Percentiles rank a stretch among this genome's conserved stretches.
Conservation (phyloP, 2,888 invertebrate genomes). For the Odontomyia ornata region DNA sequence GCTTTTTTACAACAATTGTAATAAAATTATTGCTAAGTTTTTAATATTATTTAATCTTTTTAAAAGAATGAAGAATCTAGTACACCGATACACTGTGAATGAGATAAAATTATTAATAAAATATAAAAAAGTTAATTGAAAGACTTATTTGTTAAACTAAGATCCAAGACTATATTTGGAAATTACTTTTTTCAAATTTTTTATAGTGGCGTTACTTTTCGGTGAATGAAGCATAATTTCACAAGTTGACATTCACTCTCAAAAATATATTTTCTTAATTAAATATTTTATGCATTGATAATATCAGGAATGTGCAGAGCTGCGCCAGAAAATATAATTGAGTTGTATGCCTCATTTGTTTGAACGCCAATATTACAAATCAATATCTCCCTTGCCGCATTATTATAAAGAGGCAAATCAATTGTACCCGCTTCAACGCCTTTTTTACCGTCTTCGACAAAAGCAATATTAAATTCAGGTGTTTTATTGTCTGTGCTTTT, state of each 20-base stretch:
- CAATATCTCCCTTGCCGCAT: conserved; percentile 56
- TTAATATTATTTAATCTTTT: not conserved
- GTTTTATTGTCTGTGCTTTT: conserved; percentile 51
- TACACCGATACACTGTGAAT: conserved; percentile 45
- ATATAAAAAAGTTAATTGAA: not conserved
- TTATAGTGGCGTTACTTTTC: not conserved
- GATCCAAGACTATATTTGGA: not conserved
- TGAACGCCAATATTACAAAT: conserved; percentile 58
- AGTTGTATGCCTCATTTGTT: conserved; percentile 54
- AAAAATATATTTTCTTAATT: not conserved
- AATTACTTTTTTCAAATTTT: too few relatives aligned
- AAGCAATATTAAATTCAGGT: conserved; percentile 55
- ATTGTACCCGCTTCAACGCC: conserved; percentile 34
- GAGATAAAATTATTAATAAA: conserved; percentile 16
- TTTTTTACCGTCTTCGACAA: conserved; percentile 47
- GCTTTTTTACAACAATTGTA: not conserved
- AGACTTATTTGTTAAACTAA: not conserved
- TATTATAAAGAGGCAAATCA: conserved; percentile 57
- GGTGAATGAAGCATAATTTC: not conserved
- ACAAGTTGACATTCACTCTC: not conserved
- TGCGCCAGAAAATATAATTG: conserved; percentile 59
- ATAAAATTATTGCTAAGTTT: not conserved
- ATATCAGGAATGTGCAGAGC: conserved; percentile 58
- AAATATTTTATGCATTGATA: not conserved
- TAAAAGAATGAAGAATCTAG: conserved; percentile 7